phyloP scores from a whole-genome alignment of 64 coral and sea anemone genomes.

The Trachythela sp. region DNA sequence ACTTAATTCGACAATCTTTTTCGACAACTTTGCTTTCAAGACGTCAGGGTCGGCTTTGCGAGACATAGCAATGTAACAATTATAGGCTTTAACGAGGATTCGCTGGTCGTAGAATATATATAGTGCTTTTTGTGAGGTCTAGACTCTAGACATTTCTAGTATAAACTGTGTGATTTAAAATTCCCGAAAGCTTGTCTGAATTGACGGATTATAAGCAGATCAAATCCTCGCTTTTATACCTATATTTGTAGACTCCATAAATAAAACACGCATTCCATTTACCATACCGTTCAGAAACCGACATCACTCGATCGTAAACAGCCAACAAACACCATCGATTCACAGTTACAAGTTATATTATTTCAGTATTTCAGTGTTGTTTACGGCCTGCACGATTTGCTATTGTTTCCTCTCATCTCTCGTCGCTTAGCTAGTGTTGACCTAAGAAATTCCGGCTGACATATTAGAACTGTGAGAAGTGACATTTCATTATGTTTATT shows the following conservation, averaged over 20 bases:
- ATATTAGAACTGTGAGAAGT: constrained; percentile 26
- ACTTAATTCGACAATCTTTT: constrained; percentile 85
- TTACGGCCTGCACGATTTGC: background rate
- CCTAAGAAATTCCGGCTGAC: background rate
- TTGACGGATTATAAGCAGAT: background rate
- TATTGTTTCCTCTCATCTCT: background rate
- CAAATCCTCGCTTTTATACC: background rate
- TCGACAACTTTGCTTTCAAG: constrained; percentile 75
- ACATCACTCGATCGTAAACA: background rate
- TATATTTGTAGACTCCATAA: background rate
- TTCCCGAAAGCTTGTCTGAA: background rate
- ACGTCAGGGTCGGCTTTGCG: constrained; percentile 17
- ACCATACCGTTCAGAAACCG: background rate
- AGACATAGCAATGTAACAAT: constrained; percentile 22
- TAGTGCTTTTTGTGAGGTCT: background rate
- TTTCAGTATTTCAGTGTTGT: background rate
- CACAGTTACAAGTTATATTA: background rate
- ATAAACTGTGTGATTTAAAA: background rate
- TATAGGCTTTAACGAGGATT: background rate
- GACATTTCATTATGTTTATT: background rate
- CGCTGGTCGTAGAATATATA: background rate
- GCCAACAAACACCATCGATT: background rate
- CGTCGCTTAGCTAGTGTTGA: background rate
- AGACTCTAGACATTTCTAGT: background rate
- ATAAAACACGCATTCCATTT: background rate